Evolutionary conservation across 2,888 invertebrate genomes (phyloP).

Genomic region (Andrena dorsata): DNA sequence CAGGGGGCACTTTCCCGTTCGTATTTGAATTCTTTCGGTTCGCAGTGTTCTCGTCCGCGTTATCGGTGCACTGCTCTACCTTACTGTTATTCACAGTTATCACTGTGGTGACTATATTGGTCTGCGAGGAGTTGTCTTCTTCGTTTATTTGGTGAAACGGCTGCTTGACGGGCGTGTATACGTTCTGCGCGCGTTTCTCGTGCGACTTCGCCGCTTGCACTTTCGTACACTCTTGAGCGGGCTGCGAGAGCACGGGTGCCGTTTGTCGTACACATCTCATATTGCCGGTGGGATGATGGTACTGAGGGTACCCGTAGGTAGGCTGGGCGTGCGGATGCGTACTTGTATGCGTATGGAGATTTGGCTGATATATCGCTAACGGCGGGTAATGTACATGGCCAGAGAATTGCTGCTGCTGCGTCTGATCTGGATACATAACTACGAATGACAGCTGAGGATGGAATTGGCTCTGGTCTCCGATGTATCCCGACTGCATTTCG

Average conservation of each 20-base stretch:
- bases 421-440: slow-evolving; percentile 71
- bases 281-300: slow-evolving; percentile 83
- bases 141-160: slow-evolving; percentile 72
- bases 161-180: slow-evolving; percentile 66
- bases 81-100: slow-evolving; percentile 77
- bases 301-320: slow-evolving; percentile 79
- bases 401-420: slow-evolving; percentile 76
- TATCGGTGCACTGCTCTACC: slow-evolving; percentile 70
- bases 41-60: slow-evolving; percentile 67
- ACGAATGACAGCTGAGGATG: slow-evolving; percentile 68
- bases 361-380: slow-evolving; percentile 72
- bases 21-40: slow-evolving; percentile 54
- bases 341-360: slow-evolving; percentile 70
- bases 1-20: slow-evolving; percentile 69
- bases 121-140: slow-evolving; percentile 74
- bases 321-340: slow-evolving; percentile 73
- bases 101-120: slow-evolving; percentile 76
- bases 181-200: slow-evolving; percentile 74
- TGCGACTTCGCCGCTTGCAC: slow-evolving; percentile 66
- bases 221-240: slow-evolving; percentile 69
- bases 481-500: slow-evolving; percentile 76
- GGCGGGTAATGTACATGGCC: slow-evolving; percentile 72
- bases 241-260: slow-evolving; percentile 84
- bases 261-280: slow-evolving; percentile 82
- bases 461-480: slow-evolving; percentile 75